Base-by-base conservation (phyloP, 1,140 invertebrate genomes). In the Lamellibrachia luymesi region DNA sequence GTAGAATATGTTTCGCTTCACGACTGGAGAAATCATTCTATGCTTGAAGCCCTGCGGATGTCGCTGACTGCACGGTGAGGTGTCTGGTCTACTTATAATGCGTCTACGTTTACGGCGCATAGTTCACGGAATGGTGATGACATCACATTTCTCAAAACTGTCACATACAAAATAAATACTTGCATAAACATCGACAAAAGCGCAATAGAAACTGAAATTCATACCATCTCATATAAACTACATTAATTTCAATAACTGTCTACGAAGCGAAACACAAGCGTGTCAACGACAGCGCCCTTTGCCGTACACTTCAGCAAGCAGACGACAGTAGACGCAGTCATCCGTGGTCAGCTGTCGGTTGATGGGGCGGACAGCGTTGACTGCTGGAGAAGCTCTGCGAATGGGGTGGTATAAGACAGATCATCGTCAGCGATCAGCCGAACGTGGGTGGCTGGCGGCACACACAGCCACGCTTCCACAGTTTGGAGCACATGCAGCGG, bases 401-500 rank as follows among this genome's bases (percentile, higher is more conserved):
- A 80, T 80, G 64, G 64, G 25, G 64, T 17, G 64, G 25, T 80
- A 13, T 22, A 80, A 22, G 25, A 80, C 13, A 80, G 6, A 17
- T 22, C 38, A 38, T 38, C 38, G 38, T 38, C 38, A 22, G 17
- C 4, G 64, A 92, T 93, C 93, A 90, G 51, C 93, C 93, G 52
- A 93, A 93, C 17, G 91, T 90, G 38, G 93, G 92, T 50, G 51
- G 51, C 22, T 38, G 92, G 64, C 90, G 92, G 56, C 93, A 93
- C 38, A 92, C 91, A 80, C 64, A 80, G 52, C 92, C 92, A 2
- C 90, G 92, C 25, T 50, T 91, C 93, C 93, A 94, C 51, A 94
- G 50, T 27, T 92, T 80, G 2, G 92, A 92, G 64, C 93, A 94
- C 52, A 94, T 51, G 64, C 93, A 94, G 49, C 93, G 89, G n/a